Base-by-base conservation (phyloP, 2,797 vertebrate species). In the Sebastes flavidus region DNA sequence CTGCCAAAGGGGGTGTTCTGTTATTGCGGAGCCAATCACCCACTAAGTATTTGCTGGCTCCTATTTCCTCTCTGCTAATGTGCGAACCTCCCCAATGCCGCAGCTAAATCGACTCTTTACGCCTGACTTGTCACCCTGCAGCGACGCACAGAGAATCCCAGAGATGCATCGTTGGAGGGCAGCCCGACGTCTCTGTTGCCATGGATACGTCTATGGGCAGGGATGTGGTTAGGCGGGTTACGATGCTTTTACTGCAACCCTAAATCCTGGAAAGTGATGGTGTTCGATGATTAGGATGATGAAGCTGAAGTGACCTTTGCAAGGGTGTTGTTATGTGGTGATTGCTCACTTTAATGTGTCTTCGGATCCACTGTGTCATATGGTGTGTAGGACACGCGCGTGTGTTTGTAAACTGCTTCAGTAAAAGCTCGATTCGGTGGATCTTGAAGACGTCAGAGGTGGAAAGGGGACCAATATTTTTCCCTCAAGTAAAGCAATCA, bases 21-120 rank as follows among this genome's bases (percentile, higher is more conserved):
- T 94, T 94, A 93, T 94, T 93, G 93, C 86, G 86, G 90, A 93
- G 93, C 93, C 94, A 95, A 95, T 95, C 94, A 94, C 90, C 92
- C 92, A 90, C 93, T 93, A 93, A 94, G 92, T 91, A 94, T 95
- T 93, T 87, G 87, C 93, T 93, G 93, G 92, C 93, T 93, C 82
- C 91, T 86, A 91, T 94, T 94, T 94, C 92, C 93, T 89, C 82
- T 73, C 86, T 71, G 90, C 91, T 94, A 94, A 94, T 94, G 92
- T 89, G 92, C 46, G 80, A 89, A 89, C 91, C 92, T 91, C 92
- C 91, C 94, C 86, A 60, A 91, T 89, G 93, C 91, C 77, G 85
- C 90, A 82, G 86, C 92, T 94, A 94, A 95, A 94, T 94, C 92
- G 90, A 94, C 93, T 93, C 91, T 94, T 91, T 91, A 93, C 92